Evolutionary conservation across 1,140 invertebrate species (phyloP).

Genomic region (Drosophila sproati): DNA sequence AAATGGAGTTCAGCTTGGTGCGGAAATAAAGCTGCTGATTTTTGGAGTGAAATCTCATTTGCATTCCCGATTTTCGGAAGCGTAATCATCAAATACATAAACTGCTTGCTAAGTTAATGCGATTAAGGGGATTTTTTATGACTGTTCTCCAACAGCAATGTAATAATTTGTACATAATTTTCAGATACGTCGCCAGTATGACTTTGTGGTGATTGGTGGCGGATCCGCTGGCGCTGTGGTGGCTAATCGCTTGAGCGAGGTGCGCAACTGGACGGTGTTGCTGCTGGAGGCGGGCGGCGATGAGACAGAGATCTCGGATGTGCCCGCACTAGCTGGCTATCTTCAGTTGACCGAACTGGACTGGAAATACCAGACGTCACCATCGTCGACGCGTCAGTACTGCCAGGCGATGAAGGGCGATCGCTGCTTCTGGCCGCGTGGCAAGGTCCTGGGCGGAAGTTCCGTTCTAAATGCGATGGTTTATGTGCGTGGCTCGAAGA

Average conservation of each 20-base stretch:
- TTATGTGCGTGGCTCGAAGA: constrained; percentile 95
- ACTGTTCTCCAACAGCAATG: neutral
- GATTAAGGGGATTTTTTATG: too few species aligned
- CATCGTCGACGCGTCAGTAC: constrained; percentile 90
- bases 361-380: constrained; percentile 96
- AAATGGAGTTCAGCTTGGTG: too few species aligned
- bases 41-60: too few species aligned
- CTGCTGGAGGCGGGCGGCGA: constrained; percentile 93
- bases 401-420: constrained; percentile 93
- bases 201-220: constrained; percentile 95
- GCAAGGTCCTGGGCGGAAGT: constrained; percentile 95
- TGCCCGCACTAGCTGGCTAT: constrained; percentile 91
- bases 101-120: too few species aligned
- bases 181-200: constrained; percentile 90
- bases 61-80: too few species aligned
- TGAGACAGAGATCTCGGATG: constrained; percentile 92
- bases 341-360: constrained; percentile 92
- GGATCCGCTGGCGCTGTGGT: constrained; percentile 96
- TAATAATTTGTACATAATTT: neutral
- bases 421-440: constrained; percentile 94
- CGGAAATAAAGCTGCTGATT: too few species aligned
- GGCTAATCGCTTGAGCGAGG: constrained; percentile 93
- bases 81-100: too few species aligned
- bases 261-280: constrained; percentile 91
- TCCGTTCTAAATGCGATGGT: constrained; percentile 97